Conservation (phyloP, 2,797 vertebrate genomes). For the Distichodus sexfasciatus region DNA sequence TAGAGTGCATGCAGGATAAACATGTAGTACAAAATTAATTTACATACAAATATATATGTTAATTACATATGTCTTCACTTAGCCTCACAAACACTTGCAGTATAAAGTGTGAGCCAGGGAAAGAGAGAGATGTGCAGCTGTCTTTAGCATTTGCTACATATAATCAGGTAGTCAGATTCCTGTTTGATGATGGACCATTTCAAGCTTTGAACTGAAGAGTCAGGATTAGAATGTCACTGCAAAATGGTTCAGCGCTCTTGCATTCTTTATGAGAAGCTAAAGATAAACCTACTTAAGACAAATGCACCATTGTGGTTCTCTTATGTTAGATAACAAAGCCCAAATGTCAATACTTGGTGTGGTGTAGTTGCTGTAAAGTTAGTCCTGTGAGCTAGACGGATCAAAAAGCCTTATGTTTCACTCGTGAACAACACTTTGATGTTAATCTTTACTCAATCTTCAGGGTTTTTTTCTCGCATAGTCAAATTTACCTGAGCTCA, state of each 20-base stretch:
- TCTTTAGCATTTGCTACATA: constrained; percentile 14
- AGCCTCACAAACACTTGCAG: not conserved
- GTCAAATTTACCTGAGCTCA: constrained; percentile 74
- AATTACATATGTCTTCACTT: too few species aligned
- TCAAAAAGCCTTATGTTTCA: too few species aligned
- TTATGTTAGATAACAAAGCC: too few species aligned
- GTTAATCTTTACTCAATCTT: too few species aligned
- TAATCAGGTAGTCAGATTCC: not conserved
- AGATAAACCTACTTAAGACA: constrained; percentile 6
- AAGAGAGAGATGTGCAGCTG: not conserved
- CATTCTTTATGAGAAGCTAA: constrained; percentile 10
- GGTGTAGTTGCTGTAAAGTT: too few species aligned
- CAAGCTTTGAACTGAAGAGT: constrained; percentile 24
- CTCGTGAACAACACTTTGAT: too few species aligned
- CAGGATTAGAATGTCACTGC: constrained; percentile 37
- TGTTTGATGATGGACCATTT: constrained; percentile 18
- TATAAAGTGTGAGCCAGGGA: not conserved
- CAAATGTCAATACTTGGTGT: too few species aligned
- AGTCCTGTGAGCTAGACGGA: too few species aligned
- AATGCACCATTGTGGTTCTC: not conserved
- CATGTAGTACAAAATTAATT: too few species aligned
- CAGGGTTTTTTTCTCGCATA: constrained; percentile 4
- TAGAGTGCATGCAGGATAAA: too few species aligned
- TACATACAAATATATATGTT: too few species aligned
- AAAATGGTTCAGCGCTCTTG: constrained; percentile 40